phyloP scores from a whole-genome alignment of 2,888 invertebrate species.

The Harpalus rufipes region DNA sequence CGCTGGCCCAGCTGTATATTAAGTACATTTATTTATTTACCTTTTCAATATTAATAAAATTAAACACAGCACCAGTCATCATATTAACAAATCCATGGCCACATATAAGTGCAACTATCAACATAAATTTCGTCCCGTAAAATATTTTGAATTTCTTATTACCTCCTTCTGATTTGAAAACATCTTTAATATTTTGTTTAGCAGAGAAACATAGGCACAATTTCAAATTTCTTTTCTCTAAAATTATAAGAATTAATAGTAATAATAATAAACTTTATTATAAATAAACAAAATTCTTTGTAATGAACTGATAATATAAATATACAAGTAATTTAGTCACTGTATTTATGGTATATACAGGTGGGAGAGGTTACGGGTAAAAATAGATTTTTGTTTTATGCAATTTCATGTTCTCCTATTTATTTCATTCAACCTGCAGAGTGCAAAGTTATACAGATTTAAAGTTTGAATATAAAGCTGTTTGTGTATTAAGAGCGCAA shows the following conservation, averaged over 20 bases:
- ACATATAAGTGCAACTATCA: constrained; percentile 80
- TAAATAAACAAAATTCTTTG: too few relatives aligned
- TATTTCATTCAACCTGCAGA: too few relatives aligned
- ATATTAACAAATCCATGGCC: constrained; percentile 80
- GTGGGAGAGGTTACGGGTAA: too few relatives aligned
- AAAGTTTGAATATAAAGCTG: too few relatives aligned
- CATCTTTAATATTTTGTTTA: constrained; percentile 74
- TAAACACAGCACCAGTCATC: constrained; percentile 79
- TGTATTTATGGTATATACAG: too few relatives aligned
- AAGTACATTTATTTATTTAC: background rate
- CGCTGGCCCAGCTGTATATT: too few relatives aligned
- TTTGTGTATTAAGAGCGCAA: too few relatives aligned
- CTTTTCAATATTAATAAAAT: constrained; percentile 77
- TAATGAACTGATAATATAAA: too few relatives aligned
- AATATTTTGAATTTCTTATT: constrained; percentile 77
- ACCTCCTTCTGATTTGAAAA: constrained; percentile 76
- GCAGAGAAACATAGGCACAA: constrained; percentile 72
- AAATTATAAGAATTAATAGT: constrained; percentile 15
- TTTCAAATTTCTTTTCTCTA: constrained; percentile 41
- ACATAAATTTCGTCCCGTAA: constrained; percentile 80
- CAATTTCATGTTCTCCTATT: too few relatives aligned
- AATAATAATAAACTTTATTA: background rate
- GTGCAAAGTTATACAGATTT: too few relatives aligned
- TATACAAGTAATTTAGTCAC: too few relatives aligned
- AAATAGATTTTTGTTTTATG: too few relatives aligned